Evolutionary conservation across 2,888 invertebrate species (phyloP), one percentile per base, ranked within the genome.

Genomic region (Anarsia innoxiella): DNA sequence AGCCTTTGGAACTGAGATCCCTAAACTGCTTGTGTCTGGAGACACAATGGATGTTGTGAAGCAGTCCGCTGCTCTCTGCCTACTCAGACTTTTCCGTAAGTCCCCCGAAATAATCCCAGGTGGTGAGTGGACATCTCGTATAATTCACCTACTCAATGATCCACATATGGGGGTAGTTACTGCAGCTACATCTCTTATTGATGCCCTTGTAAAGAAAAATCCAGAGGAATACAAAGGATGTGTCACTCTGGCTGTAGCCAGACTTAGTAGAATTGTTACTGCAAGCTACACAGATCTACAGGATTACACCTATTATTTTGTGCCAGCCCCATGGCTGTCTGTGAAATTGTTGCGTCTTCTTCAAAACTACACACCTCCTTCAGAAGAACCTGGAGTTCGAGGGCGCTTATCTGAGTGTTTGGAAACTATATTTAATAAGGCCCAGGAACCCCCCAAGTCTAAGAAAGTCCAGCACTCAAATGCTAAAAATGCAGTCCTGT

Each of bases 401-500:
- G 97, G 97, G 10, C 90, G 99, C 45, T 87, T 99, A 29, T 96
- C 98, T 61, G 99, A 99, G 86, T 99, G 99, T 63, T 86, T 99
- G 59, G 99, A 99, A 82, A 97, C 97, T 12, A 98, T 99, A 66
- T 88, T 99, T 59, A 98, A 98, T 75, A 99, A 98, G 87, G 99
- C 99, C 12, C 98, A 99, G 79, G 99, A 99, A 79, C 98, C 99
- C 50, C 99, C 99, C 15, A 98, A 98, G 82, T 99, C 99, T 32
- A 99, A 99, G 85, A 99, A 99, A 86, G 99, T 99, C 15, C 99
- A 99, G 86, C 99, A 99, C 83, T 98, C 99, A 32, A 99, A 99
- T 87, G 99, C 99, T 40, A 99, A 99, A 82, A 99, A 99, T 86
- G 98, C 99, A 35, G 99, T 99, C 14, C 87, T 99, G 12, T 99